Evolutionary conservation across 2,113 vertebrate genomes (phyloP).

Genomic region (Phoxinus phoxinus): DNA sequence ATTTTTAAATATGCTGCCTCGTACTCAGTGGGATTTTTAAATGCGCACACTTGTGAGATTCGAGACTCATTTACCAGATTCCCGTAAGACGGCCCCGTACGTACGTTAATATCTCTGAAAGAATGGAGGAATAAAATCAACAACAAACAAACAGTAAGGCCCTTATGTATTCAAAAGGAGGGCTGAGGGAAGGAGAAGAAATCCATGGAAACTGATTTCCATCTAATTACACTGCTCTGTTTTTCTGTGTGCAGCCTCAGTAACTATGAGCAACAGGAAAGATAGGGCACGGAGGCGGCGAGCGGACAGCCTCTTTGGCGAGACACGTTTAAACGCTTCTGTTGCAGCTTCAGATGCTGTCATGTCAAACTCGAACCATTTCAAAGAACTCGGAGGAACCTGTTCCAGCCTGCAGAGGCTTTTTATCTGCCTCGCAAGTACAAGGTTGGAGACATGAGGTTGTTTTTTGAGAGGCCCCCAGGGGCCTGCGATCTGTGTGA

Average conservation of each 20-base stretch:
- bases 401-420: constrained; percentile 72
- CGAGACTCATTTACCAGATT: constrained; percentile 61
- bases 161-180: constrained; percentile 66
- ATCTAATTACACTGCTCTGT: constrained; percentile 76
- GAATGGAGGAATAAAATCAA: constrained; percentile 61
- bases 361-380: constrained; percentile 72
- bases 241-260: constrained; percentile 71
- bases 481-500: constrained; percentile 48
- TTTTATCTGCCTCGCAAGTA: constrained; percentile 57
- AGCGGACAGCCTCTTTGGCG: constrained; percentile 76
- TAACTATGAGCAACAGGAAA: constrained; percentile 77
- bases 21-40: constrained; percentile 62
- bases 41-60: constrained; percentile 61
- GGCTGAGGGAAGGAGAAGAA: constrained; percentile 63
- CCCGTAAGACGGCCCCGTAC: constrained; percentile 62
- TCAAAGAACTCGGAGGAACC: constrained; percentile 60
- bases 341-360: constrained; percentile 64
- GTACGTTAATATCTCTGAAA: constrained; percentile 68
- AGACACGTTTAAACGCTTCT: constrained; percentile 69
- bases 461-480: constrained; percentile 48
- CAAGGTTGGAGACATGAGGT: constrained; percentile 58
- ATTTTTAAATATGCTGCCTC: constrained; percentile 61
- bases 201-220: constrained; percentile 81
- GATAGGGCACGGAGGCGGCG: constrained; percentile 70
- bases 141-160: constrained; percentile 75